Conservation (phyloP, 2,113 vertebrate species). For the Caranx ignobilis region DNA sequence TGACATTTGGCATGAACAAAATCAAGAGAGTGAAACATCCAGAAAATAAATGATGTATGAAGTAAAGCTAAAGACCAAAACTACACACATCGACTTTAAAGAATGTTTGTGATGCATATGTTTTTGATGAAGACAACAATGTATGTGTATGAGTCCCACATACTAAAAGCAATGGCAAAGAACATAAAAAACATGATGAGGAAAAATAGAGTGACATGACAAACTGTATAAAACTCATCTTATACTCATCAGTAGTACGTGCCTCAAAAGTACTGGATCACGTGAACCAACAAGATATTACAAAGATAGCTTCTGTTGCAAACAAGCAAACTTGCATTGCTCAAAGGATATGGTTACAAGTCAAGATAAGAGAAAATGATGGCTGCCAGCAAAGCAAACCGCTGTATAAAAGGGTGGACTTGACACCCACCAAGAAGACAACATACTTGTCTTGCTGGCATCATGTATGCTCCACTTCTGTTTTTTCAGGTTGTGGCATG, state of each 20-base stretch:
- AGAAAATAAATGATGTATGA: too few species aligned
- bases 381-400: too few species aligned
- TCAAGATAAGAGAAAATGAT: background rate
- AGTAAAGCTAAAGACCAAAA: too few species aligned
- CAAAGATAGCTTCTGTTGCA: background rate
- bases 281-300: background rate
- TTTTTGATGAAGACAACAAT: too few species aligned
- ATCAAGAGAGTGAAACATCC: too few species aligned
- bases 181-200: background rate
- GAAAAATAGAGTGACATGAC: background rate
- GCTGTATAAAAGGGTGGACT: background rate
- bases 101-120: too few species aligned
- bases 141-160: too few species aligned
- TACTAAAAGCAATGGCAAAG: too few species aligned
- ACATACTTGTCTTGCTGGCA: background rate
- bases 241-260: background rate
- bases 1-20: too few species aligned
- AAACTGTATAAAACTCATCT: background rate
- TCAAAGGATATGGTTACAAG: background rate
- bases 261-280: too few species aligned
- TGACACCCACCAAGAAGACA: background rate
- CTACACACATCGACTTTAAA: too few species aligned
- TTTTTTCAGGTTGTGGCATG: slow-evolving; percentile 1
- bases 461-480: slow-evolving; percentile 27
- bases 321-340: background rate